These are phyloP conservation scores for Anthopleura sola DNA, from an alignment of 64 coral and sea anemone genomes.

Conservation along the genomic window DNA sequence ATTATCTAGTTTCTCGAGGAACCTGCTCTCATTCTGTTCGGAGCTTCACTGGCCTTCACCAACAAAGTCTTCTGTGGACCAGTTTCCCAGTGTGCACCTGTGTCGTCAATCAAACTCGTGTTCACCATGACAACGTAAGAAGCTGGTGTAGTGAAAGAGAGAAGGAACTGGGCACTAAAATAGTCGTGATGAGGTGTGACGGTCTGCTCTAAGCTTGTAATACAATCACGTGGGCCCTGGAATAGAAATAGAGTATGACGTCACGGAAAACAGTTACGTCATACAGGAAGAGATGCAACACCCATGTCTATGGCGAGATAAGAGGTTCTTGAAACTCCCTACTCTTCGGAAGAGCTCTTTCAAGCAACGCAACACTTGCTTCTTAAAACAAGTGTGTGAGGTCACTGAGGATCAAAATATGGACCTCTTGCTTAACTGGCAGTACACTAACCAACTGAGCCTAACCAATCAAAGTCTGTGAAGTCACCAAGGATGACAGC, in stretches of 20 bases:
- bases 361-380: too few relatives aligned
- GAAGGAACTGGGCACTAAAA: slow-evolving; percentile 98
- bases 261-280: background rate
- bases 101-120: slow-evolving; percentile 72
- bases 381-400: too few relatives aligned
- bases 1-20: slow-evolving; percentile 17
- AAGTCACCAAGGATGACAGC: too few relatives aligned
- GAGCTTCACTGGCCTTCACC: slow-evolving; percentile 57
- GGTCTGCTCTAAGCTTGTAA: slow-evolving; percentile 81
- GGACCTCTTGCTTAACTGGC: too few relatives aligned
- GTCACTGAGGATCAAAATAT: too few relatives aligned
- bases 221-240: slow-evolving; percentile 47
- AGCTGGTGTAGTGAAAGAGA: slow-evolving; percentile 64
- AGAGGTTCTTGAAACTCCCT: too few relatives aligned
- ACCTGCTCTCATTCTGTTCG: slow-evolving; percentile 31
- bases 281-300: background rate
- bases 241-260: background rate
- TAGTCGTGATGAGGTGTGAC: slow-evolving; percentile 96
- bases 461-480: too few relatives aligned
- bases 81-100: slow-evolving; percentile 88
- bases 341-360: too few relatives aligned
- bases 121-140: slow-evolving; percentile 81
- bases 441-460: too few relatives aligned
- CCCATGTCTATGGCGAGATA: too few relatives aligned
- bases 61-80: slow-evolving; percentile 71